Percentiles rank a stretch among this genome's conserved stretches.
These are phyloP conservation scores for Clanis bilineata DNA, from an alignment of 2,888 invertebrate species.

Conservation along the genomic window DNA sequence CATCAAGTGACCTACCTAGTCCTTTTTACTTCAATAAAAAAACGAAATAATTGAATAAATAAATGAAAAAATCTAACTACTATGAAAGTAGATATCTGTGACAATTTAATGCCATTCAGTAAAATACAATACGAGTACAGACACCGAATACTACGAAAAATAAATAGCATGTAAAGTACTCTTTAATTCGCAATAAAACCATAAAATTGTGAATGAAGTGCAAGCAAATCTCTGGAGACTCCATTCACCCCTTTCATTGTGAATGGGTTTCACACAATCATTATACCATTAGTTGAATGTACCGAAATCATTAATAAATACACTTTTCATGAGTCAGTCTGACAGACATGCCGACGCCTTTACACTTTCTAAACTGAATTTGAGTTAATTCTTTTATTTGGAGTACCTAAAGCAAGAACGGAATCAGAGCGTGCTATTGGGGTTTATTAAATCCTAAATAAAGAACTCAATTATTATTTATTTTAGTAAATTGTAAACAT, in stretches of 20 bases:
- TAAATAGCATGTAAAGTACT: constrained; percentile 43
- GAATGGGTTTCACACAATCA: constrained; percentile 54
- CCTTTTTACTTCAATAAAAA: too few species aligned
- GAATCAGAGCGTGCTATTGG: neutral
- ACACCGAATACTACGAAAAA: constrained; percentile 10
- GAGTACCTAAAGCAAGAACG: constrained; percentile 22
- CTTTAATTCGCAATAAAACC: constrained; percentile 48
- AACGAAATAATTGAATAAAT: too few species aligned
- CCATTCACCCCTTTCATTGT: constrained; percentile 34
- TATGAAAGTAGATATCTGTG: too few species aligned
- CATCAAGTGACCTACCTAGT: too few species aligned
- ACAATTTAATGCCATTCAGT: neutral
- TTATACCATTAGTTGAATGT: constrained; percentile 39
- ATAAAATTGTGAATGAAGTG: constrained; percentile 58
- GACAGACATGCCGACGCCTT: constrained; percentile 60
- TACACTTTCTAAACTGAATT: constrained; percentile 26
- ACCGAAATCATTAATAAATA: constrained; percentile 37
- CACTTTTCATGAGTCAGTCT: constrained; percentile 30
- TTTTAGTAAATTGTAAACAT: too few species aligned
- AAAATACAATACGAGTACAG: neutral
- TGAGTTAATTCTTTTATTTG: constrained; percentile 32
- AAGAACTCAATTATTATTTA: neutral
- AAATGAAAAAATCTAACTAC: too few species aligned
- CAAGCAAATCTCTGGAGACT: constrained; percentile 28
- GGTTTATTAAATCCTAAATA: too few species aligned